These are phyloP conservation scores for Nannoperca australis DNA, from an alignment of 2,797 vertebrate genomes.

Conservation along the genomic window DNA sequence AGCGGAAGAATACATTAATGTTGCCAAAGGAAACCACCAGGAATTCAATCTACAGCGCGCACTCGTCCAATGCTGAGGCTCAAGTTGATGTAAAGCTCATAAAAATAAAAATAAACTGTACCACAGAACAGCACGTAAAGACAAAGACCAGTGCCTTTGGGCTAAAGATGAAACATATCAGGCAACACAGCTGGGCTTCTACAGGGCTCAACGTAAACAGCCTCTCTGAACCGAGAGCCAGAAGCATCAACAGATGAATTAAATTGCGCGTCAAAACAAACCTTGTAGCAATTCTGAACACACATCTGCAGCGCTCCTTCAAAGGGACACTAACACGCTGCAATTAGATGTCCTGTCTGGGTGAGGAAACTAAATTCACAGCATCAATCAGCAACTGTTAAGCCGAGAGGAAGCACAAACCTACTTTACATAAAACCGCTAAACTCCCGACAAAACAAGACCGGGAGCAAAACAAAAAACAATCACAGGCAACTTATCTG, in stretches of 20 bases:
- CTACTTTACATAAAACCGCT: conserved; percentile 49
- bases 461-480: conserved; percentile 34
- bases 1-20: conserved; percentile 47
- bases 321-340: conserved; percentile 49
- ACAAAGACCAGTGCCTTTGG: conserved; percentile 54
- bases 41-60: conserved; percentile 41
- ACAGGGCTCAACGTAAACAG: conserved; percentile 35
- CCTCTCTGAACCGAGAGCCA: conserved; percentile 54
- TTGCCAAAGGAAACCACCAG: conserved; percentile 49
- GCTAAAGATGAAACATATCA: conserved; percentile 60
- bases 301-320: conserved; percentile 37
- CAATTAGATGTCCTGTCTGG: conserved; percentile 49
- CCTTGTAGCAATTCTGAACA: conserved; percentile 54
- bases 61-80: conserved; percentile 23
- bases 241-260: conserved; percentile 68
- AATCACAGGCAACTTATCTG: conserved; percentile 31
- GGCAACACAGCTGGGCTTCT: conserved; percentile 47
- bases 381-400: conserved; percentile 44
- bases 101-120: conserved; percentile 27
- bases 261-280: conserved; percentile 66
- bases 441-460: conserved; percentile 17
- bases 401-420: conserved; percentile 35
- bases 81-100: conserved; percentile 47
- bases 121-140: conserved; percentile 26
- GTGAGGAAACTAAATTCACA: conserved; percentile 51